Evolutionary conservation across 2,797 vertebrate species (phyloP).

Genomic region (Cheracebus regulus): DNA sequence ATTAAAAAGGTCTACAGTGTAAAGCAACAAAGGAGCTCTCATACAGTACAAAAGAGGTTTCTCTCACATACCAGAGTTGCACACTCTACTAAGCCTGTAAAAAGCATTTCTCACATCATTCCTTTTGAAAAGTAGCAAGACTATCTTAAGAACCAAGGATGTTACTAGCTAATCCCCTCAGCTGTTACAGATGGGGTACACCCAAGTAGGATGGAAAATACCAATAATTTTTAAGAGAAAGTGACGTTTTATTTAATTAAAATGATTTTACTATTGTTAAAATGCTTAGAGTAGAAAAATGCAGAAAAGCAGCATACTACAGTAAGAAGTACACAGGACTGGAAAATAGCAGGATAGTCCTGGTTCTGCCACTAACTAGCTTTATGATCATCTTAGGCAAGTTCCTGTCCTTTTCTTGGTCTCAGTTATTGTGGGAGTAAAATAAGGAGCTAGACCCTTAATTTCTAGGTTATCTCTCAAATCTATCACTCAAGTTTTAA

Average conservation of each 20-base stretch:
- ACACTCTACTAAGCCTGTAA: slow-evolving; percentile 63
- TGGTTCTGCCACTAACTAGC: not conserved
- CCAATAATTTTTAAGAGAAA: slow-evolving; percentile 6
- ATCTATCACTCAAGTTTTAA: not conserved
- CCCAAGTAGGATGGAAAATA: not conserved
- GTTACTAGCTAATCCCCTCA: slow-evolving; percentile 54
- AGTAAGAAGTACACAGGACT: not conserved
- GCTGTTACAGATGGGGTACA: slow-evolving; percentile 35
- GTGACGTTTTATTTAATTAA: slow-evolving; percentile 29
- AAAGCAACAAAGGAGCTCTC: slow-evolving; percentile 73
- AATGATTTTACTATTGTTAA: not conserved
- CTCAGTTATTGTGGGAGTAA: not conserved
- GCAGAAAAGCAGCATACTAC: not conserved
- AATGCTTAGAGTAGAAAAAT: not conserved
- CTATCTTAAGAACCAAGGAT: slow-evolving; percentile 58
- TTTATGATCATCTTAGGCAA: not conserved
- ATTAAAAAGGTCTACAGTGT: slow-evolving; percentile 70
- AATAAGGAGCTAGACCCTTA: not conserved
- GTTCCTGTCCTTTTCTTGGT: not conserved
- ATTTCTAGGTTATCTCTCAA: not conserved
- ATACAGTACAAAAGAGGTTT: slow-evolving; percentile 72
- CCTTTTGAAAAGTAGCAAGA: slow-evolving; percentile 67
- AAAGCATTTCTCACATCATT: slow-evolving; percentile 67
- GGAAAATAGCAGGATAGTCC: not conserved
- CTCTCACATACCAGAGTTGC: slow-evolving; percentile 60